Evolutionary conservation across 2,888 invertebrate genomes (phyloP), one percentile per base, ranked within the genome.

Genomic region (Penaeus monodon): DNA sequence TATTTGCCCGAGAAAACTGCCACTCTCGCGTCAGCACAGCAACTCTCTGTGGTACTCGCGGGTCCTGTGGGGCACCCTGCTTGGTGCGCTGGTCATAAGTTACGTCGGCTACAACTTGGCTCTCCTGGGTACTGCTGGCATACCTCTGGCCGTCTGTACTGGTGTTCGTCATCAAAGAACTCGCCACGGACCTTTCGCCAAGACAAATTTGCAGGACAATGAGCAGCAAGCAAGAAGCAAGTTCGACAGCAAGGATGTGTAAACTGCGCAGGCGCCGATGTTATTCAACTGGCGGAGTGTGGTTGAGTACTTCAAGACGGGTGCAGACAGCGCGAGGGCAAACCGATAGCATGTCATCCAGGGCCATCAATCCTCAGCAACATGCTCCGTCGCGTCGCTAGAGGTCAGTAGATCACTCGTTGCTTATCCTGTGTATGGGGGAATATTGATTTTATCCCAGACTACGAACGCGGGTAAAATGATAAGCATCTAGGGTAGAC

Each of bases 281-380:
- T 95, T 88, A 73, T 78, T 88, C 22, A 85, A 85, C 91, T 93
- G 94, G 73, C 94, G 94, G 66, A 96, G 96, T 91, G 95, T 97
- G 70, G 94, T 95, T 88, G 96, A 97, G 89, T 96, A 97, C 0
- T 94, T 97, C 91, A 94, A 94, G 90, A 96, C 97, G 29, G 96
- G 0, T 96, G 97, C 93, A 96, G 96, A 91, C 93, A 94, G 86
- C 96, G 96, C 0, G 95, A 95, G 63, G 95, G 86, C 38, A 90
- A 90, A n/a, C n/a, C 80, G 86, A 88, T 24, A 49, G 91, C 29
- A 81, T 86, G 7, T 27, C 91, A 12, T 87, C 91, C 1, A 90
- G 91, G n/a, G 57, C 70, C 27, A 57, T 82, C 1, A 49, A 49
- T 88, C 33, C 17, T 78, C 44, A 49, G 64, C 65, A 88, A 88